Evolutionary conservation across 1,140 invertebrate genomes (phyloP).

Genomic region (Zaprionus tsacasi): DNA sequence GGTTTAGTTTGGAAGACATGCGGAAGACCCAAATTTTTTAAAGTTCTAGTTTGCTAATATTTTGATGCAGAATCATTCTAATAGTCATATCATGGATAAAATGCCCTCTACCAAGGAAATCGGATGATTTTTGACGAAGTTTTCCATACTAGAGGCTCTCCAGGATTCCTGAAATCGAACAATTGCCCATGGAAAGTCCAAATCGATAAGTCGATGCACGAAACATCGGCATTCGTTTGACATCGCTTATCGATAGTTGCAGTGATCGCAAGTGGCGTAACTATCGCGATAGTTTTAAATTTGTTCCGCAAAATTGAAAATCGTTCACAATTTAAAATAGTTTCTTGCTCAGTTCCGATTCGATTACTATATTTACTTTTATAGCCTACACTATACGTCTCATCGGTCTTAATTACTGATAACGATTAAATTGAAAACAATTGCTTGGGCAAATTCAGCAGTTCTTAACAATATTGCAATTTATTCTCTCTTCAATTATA

Average conservation of each 20-base stretch:
- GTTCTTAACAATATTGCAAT: slow-evolving; percentile 27
- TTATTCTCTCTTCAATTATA: slow-evolving; percentile 44
- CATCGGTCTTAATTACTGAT: neutral
- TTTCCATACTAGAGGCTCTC: too few relatives aligned
- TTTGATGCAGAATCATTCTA: too few relatives aligned
- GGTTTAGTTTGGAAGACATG: too few relatives aligned
- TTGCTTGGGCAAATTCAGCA: neutral
- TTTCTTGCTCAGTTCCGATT: neutral
- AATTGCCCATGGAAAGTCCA: too few relatives aligned
- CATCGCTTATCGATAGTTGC: neutral
- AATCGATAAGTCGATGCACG: neutral
- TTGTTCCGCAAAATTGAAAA: neutral
- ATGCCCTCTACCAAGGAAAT: too few relatives aligned
- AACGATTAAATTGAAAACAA: slow-evolving; percentile 7
- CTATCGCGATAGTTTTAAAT: neutral
- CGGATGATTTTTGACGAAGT: too few relatives aligned
- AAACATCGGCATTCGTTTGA: neutral
- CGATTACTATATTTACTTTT: too few relatives aligned
- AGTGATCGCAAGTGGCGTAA: neutral
- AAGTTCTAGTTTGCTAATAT: too few relatives aligned
- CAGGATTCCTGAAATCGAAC: too few relatives aligned
- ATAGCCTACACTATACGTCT: too few relatives aligned
- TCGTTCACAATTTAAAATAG: neutral
- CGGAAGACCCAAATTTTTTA: too few relatives aligned
- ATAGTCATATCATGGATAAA: too few relatives aligned